phyloP scores from a whole-genome alignment of 2,113 vertebrate species.

The Podarcis muralis region DNA sequence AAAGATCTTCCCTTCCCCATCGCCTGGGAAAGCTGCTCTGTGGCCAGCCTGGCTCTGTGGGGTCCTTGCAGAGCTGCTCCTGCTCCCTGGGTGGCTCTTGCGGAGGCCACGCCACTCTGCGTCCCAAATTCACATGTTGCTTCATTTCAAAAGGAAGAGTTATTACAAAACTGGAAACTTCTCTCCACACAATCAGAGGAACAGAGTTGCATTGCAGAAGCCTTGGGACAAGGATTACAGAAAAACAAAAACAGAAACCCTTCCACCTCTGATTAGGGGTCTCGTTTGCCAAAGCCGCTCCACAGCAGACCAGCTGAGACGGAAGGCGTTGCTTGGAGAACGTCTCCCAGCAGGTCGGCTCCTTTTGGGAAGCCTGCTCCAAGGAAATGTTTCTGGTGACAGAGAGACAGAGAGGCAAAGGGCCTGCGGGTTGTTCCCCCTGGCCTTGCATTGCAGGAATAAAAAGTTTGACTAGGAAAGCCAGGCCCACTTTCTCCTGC shows the following conservation, averaged over 20 bases:
- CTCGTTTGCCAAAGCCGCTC: constrained; percentile 83
- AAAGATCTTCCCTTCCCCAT: not conserved
- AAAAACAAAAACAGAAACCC: constrained; percentile 82
- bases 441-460: constrained; percentile 77
- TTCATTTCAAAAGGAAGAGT: constrained; percentile 65
- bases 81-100: not conserved
- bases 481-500: constrained; percentile 58
- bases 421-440: constrained; percentile 77
- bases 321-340: constrained; percentile 79
- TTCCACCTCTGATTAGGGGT: constrained; percentile 82
- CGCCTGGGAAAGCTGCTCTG: not conserved
- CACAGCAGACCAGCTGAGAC: constrained; percentile 77
- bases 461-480: constrained; percentile 77
- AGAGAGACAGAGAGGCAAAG: constrained; percentile 73
- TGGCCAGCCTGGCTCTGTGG: not conserved
- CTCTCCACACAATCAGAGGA: constrained; percentile 83
- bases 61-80: not conserved
- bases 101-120: constrained; percentile 7
- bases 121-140: constrained; percentile 45
- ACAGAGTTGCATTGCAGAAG: constrained; percentile 78
- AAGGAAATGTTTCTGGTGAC: constrained; percentile 80
- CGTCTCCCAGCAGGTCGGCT: constrained; percentile 79
- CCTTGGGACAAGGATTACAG: constrained; percentile 88
- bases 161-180: constrained; percentile 80
- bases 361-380: constrained; percentile 61